These are phyloP conservation scores for Chaenocephalus aceratus DNA, from an alignment of 2,113 vertebrate species.

Conservation along the genomic window DNA sequence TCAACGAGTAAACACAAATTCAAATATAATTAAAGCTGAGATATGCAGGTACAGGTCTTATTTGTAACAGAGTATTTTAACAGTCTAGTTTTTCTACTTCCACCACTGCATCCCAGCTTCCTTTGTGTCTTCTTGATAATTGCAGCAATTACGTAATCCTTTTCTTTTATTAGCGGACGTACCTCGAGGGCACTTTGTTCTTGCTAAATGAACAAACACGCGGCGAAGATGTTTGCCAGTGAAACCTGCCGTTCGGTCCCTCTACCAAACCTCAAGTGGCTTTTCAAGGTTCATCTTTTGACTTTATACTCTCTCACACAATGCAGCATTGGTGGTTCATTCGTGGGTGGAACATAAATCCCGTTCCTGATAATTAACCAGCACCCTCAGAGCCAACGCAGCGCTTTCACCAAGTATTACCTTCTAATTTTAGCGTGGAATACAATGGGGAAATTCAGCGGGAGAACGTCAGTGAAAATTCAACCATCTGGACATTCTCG, in stretches of 20 bases:
- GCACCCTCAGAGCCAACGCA: constrained; percentile 72
- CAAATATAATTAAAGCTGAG: no score
- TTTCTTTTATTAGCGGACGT: no score
- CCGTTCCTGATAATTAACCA: constrained; percentile 74
- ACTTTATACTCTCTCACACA: constrained; percentile 18
- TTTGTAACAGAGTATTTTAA: no score
- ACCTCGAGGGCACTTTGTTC: constrained; percentile 3
- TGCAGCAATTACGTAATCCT: background rate
- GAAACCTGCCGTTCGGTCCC: constrained; percentile 36
- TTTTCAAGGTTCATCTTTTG: constrained; percentile 38
- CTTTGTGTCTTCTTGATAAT: constrained; percentile 23
- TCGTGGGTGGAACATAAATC: constrained; percentile 68
- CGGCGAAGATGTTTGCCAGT: constrained; percentile 2
- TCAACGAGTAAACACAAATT: no score
- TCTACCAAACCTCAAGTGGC: constrained; percentile 16
- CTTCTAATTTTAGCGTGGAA: constrained; percentile 76
- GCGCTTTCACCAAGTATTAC: constrained; percentile 70
- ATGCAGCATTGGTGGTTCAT: constrained; percentile 28
- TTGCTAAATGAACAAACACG: background rate
- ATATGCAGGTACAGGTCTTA: no score
- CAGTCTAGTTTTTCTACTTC: no score
- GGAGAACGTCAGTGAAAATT: constrained; percentile 69
- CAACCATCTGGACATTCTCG: constrained; percentile 76
- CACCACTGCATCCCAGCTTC: background rate
- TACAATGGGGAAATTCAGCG: constrained; percentile 78